These are phyloP conservation scores for Rhinichthys klamathensis DNA, from an alignment of 2,113 vertebrate genomes.

Conservation along the genomic window DNA sequence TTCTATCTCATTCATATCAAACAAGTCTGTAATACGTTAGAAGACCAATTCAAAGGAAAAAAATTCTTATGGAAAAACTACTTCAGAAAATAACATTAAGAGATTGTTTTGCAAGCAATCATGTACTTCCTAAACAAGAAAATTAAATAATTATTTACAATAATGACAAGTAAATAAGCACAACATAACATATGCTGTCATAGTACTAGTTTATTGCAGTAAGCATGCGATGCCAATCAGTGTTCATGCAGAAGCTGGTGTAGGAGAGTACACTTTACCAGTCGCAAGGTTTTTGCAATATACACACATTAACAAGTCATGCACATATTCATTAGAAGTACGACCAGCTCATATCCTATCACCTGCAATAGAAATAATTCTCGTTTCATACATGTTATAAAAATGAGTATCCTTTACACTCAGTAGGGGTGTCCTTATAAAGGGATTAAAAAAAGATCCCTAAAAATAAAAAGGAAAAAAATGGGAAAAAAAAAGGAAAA, in stretches of 20 bases:
- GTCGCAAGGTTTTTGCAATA: slow-evolving; percentile 41
- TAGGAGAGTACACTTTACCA: slow-evolving; percentile 55
- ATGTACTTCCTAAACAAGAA: not conserved
- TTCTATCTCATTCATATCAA: not conserved
- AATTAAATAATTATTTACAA: not conserved
- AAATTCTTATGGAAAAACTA: not conserved
- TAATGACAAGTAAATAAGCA: slow-evolving; percentile 21
- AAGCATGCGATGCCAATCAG: slow-evolving; percentile 54
- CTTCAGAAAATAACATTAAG: not conserved
- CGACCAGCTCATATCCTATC: slow-evolving; percentile 33
- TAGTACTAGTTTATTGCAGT: slow-evolving; percentile 53
- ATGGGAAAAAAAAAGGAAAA: not conserved
- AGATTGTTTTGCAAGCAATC: not conserved
- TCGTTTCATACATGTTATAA: not conserved
- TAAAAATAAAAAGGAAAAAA: not conserved
- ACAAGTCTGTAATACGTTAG: not conserved
- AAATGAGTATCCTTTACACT: not conserved
- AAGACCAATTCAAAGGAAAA: not conserved
- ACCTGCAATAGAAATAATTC: slow-evolving; percentile 41
- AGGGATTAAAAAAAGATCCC: not conserved
- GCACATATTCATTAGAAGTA: slow-evolving; percentile 44
- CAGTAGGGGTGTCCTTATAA: not conserved
- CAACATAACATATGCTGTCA: not conserved
- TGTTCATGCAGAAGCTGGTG: slow-evolving; percentile 56
- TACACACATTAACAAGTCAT: slow-evolving; percentile 54